These are phyloP conservation scores for Mycteria americana DNA, from an alignment of 2,797 vertebrate genomes.

Conservation along the genomic window DNA sequence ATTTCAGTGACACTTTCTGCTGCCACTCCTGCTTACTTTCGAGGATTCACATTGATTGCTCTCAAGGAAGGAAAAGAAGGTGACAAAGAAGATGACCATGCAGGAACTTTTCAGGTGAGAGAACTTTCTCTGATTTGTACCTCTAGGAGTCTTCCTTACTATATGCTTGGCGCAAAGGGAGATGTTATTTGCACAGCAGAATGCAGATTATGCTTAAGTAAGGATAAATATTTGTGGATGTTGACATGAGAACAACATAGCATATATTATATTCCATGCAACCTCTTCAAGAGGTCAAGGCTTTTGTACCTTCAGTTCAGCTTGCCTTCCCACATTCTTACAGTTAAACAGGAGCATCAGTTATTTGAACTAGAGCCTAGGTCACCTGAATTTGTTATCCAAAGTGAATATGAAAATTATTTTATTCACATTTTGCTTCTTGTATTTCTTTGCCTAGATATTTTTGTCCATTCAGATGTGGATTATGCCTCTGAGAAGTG, in stretches of 20 bases:
- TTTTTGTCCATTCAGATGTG: neutral
- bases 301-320: neutral
- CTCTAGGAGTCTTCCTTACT: too few species aligned
- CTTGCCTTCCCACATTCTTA: neutral
- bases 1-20: constrained; percentile 86
- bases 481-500: neutral
- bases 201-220: neutral
- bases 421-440: neutral
- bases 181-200: neutral
- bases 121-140: neutral
- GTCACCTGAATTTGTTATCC: neutral
- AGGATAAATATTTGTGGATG: neutral
- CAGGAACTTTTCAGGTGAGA: constrained; percentile 92
- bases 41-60: constrained; percentile 94
- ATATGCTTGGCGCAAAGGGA: neutral
- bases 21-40: constrained; percentile 90
- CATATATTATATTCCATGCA: neutral
- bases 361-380: neutral
- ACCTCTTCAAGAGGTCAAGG: neutral
- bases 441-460: neutral
- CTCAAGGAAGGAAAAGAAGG: constrained; percentile 90
- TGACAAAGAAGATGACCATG: constrained; percentile 93
- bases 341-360: neutral
- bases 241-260: neutral
- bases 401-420: neutral